Conservation (phyloP, 2,888 invertebrate genomes). For the Lasioglossum figueresi region DNA sequence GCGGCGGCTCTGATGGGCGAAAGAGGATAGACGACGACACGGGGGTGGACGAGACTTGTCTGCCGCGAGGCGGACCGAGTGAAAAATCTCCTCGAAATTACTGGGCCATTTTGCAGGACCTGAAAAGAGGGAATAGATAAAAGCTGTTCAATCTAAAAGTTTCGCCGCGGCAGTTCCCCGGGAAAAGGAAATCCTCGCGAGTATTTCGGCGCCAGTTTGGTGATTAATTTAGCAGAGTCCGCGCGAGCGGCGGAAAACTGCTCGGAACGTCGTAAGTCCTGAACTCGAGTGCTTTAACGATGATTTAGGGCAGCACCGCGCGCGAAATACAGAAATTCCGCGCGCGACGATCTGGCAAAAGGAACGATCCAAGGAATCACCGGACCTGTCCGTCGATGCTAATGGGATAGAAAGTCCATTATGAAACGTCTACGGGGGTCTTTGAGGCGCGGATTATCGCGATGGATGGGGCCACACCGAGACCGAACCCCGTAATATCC, state of each 20-base stretch:
- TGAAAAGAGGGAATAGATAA: constrained; percentile 44
- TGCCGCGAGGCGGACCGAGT: background rate
- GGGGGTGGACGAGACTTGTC: background rate
- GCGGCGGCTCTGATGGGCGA: background rate
- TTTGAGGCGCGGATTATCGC: constrained; percentile 19
- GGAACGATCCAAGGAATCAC: background rate
- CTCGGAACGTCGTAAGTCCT: constrained; percentile 36
- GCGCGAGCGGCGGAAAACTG: constrained; percentile 43
- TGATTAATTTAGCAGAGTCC: constrained; percentile 58
- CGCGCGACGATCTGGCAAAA: background rate
- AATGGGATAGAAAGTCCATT: constrained; percentile 53
- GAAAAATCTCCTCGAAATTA: constrained; percentile 38
- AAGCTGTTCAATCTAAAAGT: constrained; percentile 59
- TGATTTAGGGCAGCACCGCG: constrained; percentile 47
- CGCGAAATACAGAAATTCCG: constrained; percentile 41
- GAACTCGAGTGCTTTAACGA: constrained; percentile 59
- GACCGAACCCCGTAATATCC: background rate
- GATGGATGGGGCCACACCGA: background rate
- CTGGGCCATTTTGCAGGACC: constrained; percentile 24
- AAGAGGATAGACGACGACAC: background rate
- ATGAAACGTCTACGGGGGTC: background rate
- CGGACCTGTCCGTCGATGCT: constrained; percentile 14
- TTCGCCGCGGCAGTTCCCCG: constrained; percentile 25
- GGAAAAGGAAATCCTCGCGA: constrained; percentile 35
- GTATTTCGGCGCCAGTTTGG: constrained; percentile 53